A percentile compares a stretch with the other conserved stretches of the same genome.
phyloP scores from a whole-genome alignment of 1,140 invertebrate genomes.

The Drosophila punjabiensis region DNA sequence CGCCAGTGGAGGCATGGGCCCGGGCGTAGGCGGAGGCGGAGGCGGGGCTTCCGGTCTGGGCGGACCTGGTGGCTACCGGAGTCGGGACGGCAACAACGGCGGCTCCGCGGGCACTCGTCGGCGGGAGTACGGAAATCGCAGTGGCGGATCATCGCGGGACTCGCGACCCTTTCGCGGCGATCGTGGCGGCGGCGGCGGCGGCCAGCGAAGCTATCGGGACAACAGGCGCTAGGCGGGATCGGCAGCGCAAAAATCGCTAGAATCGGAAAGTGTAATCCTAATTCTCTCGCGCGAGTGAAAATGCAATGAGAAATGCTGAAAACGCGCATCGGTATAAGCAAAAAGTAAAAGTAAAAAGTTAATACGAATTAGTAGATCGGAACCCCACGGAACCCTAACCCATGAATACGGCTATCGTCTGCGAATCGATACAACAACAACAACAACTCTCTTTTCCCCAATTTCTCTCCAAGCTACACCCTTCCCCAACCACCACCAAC shows the following conservation, averaged over 20 bases:
- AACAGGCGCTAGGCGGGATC: conserved; percentile 59
- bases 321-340: conserved; percentile 41
- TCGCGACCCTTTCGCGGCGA: conserved; percentile 73
- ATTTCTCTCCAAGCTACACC: conserved; percentile 45
- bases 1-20: conserved; percentile 28
- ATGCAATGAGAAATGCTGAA: conserved; percentile 35
- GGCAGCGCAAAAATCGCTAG: conserved; percentile 31
- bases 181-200: conserved; percentile 62
- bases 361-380: conserved; percentile 16
- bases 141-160: conserved; percentile 71
- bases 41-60: conserved; percentile 22
- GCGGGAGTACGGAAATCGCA: conserved; percentile 68
- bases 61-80: conserved; percentile 53
- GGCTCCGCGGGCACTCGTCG: conserved; percentile 69
- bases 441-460: conserved; percentile 52
- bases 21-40: conserved; percentile 32
- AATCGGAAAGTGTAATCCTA: conserved; percentile 71
- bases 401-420: conserved; percentile 38
- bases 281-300: conserved; percentile 54
- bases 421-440: conserved; percentile 53
- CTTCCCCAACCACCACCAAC: conserved; percentile 18
- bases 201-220: conserved; percentile 78
- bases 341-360: conserved; percentile 35
- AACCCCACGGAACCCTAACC: conserved; percentile 22
- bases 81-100: conserved; percentile 71